Percentiles rank a stretch among this genome's conserved stretches.
Evolutionary conservation across 2,797 vertebrate genomes (phyloP).

Genomic region (Euphonia xanthogaster): DNA sequence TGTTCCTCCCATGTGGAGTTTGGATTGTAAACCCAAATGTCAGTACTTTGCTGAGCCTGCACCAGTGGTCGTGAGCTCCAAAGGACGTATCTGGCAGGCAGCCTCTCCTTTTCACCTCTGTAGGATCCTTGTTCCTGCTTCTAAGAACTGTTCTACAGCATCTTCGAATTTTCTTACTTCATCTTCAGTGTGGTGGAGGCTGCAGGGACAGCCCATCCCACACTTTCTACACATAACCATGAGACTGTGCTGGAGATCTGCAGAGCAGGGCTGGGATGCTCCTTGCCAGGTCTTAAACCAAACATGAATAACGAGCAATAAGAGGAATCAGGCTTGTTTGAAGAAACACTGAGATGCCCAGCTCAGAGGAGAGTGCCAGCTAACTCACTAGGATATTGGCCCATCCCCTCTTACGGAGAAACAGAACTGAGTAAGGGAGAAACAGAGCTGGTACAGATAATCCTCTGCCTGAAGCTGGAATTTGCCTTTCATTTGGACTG

Average conservation of each 20-base stretch:
- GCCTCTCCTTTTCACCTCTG: not conserved
- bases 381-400: not conserved
- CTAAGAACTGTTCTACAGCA: not conserved
- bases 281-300: not conserved
- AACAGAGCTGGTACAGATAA: not conserved
- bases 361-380: not conserved
- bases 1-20: not conserved
- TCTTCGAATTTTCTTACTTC: not conserved
- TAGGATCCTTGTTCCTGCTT: not conserved
- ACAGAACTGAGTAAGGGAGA: not conserved
- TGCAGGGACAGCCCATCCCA: not conserved
- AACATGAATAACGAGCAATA: not conserved
- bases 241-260: not conserved
- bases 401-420: not conserved
- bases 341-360: not conserved
- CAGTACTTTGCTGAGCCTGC: not conserved
- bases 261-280: not conserved
- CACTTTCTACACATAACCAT: fast-evolving
- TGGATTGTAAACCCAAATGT: not conserved
- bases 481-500: not conserved
- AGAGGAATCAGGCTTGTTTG: not conserved
- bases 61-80: fast-evolving
- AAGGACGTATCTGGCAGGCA: not conserved
- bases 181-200: fast-evolving
- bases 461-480: not conserved